These are phyloP conservation scores for Acanthaster planci DNA, from an alignment of 35 echinoderm and acorn worm genomes.

Conservation along the genomic window DNA sequence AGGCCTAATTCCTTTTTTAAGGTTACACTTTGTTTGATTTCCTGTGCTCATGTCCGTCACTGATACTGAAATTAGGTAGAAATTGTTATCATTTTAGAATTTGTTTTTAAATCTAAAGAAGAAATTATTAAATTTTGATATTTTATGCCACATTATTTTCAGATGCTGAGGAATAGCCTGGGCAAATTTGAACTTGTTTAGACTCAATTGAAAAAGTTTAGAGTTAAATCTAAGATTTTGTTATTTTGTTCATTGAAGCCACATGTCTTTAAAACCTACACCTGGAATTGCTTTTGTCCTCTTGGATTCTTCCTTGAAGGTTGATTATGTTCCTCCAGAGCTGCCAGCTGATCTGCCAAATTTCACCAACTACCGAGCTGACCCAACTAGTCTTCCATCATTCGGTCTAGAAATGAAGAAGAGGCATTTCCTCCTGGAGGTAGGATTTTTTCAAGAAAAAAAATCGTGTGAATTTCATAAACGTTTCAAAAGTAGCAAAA, in stretches of 20 bases:
- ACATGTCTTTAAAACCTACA: no score
- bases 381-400: background rate
- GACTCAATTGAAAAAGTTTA: no score
- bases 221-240: no score
- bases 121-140: no score
- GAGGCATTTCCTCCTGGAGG: constrained; percentile 68
- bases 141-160: no score
- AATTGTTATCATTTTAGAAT: no score
- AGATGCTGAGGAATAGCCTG: no score
- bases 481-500: background rate
- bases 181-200: no score
- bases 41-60: background rate
- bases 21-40: background rate
- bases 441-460: constrained; percentile 33
- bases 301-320: constrained; percentile 51
- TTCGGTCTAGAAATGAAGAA: constrained; percentile 43
- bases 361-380: constrained; percentile 30
- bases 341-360: constrained; percentile 49
- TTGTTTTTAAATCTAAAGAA: no score
- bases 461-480: background rate
- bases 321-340: constrained; percentile 53
- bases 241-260: no score
- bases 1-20: background rate
- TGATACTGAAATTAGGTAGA: no score
- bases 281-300: no score